Percentiles rank a stretch among this genome's conserved stretches.
phyloP scores from a whole-genome alignment of 1,140 invertebrate species.

The Spodoptera litura region DNA sequence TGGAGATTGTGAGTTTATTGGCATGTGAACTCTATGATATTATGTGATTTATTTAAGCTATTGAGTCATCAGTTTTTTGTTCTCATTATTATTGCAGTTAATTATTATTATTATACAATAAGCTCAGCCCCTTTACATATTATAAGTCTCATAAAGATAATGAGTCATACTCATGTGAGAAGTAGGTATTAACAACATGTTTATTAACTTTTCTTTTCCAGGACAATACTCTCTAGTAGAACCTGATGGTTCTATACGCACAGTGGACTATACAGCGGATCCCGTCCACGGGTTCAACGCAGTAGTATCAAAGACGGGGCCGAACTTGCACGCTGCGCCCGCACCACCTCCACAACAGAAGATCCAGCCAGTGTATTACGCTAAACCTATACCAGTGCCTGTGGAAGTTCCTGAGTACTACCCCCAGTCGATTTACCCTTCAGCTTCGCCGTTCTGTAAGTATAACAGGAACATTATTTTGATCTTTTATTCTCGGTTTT shows the following conservation, averaged over 20 bases:
- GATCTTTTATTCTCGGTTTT: too few species aligned
- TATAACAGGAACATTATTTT: not conserved
- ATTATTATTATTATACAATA: too few species aligned
- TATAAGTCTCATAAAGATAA: too few species aligned
- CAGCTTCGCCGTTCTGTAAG: constrained; percentile 19
- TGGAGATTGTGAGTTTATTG: not conserved
- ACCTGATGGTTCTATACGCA: constrained; percentile 89
- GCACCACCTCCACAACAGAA: constrained; percentile 57
- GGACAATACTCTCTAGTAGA: constrained; percentile 90
- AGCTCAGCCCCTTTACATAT: too few species aligned
- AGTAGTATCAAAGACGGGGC: constrained; percentile 86
- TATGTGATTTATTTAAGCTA: not conserved
- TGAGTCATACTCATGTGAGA: too few species aligned
- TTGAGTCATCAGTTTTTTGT: not conserved
- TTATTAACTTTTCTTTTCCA: constrained; percentile 53
- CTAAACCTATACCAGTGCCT: constrained; percentile 69
- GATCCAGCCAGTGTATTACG: constrained; percentile 53
- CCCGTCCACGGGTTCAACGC: constrained; percentile 87
- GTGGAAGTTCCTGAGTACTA: constrained; percentile 64
- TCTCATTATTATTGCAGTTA: not conserved
- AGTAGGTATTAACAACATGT: too few species aligned
- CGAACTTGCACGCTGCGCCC: constrained; percentile 82
- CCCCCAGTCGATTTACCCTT: constrained; percentile 36
- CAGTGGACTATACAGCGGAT: constrained; percentile 88
- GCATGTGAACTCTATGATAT: constrained; percentile 15